Percentiles rank a stretch among this genome's conserved stretches.
Evolutionary conservation across 2,797 vertebrate species (phyloP).

Genomic region (Neostethus bicornis): DNA sequence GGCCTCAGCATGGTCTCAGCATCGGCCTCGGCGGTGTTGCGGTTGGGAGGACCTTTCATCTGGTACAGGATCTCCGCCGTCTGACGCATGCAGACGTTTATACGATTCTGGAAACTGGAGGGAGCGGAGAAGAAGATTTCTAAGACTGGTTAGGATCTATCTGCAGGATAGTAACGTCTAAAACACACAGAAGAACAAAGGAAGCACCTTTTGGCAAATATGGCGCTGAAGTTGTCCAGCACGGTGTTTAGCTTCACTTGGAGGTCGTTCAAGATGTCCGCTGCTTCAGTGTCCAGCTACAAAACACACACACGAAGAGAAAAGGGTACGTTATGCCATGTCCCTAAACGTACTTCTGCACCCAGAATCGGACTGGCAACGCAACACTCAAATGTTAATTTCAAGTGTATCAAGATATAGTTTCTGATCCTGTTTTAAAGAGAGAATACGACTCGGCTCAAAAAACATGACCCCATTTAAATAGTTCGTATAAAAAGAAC

Average conservation of each 20-base stretch:
- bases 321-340: conserved; percentile 3
- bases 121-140: neutral
- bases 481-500: too few relatives aligned
- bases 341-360: neutral
- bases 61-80: conserved; percentile 93
- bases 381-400: neutral
- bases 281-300: conserved; percentile 92
- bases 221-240: conserved; percentile 90
- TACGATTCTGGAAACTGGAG: conserved; percentile 89
- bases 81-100: conserved; percentile 90
- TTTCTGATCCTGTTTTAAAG: too few relatives aligned
- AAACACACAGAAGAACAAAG: neutral
- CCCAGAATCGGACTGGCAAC: too few relatives aligned
- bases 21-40: conserved; percentile 89
- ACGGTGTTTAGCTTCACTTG: conserved; percentile 85
- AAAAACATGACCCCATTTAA: too few relatives aligned
- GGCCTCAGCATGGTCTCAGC: conserved; percentile 90
- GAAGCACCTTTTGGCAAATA: conserved; percentile 92
- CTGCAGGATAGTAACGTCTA: too few relatives aligned
- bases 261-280: conserved; percentile 88
- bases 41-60: conserved; percentile 91
- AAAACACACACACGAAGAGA: conserved; percentile 20
- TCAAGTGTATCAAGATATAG: too few relatives aligned
- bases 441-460: too few relatives aligned
- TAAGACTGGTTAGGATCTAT: neutral